phyloP scores from a whole-genome alignment of 1,140 invertebrate species.

The Heliconius hewitsoni region DNA sequence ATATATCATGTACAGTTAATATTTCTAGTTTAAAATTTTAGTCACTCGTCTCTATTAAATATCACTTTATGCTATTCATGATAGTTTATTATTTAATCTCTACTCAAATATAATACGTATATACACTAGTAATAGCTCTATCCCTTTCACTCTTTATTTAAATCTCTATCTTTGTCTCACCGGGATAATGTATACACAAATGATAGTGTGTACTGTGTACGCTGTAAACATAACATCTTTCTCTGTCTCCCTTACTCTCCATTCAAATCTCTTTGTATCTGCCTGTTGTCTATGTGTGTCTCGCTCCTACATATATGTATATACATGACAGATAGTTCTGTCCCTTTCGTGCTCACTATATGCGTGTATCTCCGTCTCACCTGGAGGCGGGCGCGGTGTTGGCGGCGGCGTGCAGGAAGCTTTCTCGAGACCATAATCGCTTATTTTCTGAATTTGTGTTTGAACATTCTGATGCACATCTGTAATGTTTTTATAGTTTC shows the following conservation, averaged over 20 bases:
- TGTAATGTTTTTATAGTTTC: slow-evolving; percentile 21
- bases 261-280: too few relatives aligned
- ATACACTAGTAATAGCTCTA: neutral
- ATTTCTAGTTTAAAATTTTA: too few relatives aligned
- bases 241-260: too few relatives aligned
- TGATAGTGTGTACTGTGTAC: too few relatives aligned
- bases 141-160: neutral
- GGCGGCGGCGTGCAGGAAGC: slow-evolving; percentile 87
- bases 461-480: slow-evolving; percentile 52
- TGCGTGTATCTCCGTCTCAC: neutral
- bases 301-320: neutral
- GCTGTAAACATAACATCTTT: too few relatives aligned
- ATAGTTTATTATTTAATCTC: too few relatives aligned
- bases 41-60: neutral
- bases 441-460: slow-evolving; percentile 53
- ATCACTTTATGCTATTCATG: neutral
- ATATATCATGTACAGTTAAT: too few relatives aligned
- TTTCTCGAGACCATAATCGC: slow-evolving; percentile 86
- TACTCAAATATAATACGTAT: neutral
- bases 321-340: neutral
- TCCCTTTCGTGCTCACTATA: neutral
- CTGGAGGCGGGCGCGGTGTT: slow-evolving; percentile 79
- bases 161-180: too few relatives aligned
- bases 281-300: neutral
- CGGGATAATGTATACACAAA: too few relatives aligned